Percentiles rank a stretch among this genome's conserved stretches.
Conservation (phyloP, 1,140 invertebrate species). For the Acyrthosiphon pisum region DNA sequence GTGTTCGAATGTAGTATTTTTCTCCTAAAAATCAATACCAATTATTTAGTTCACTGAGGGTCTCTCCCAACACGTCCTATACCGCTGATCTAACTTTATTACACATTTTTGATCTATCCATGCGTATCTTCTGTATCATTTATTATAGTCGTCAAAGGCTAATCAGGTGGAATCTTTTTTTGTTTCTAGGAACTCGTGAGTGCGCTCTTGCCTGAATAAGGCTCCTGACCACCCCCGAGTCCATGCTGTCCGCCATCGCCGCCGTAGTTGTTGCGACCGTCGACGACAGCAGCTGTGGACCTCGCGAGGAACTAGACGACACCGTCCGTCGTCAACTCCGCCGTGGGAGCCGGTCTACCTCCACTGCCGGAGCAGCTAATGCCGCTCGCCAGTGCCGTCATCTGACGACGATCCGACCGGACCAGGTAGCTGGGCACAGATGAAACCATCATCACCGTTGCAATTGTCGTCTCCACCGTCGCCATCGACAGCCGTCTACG, state of each 20-base stretch:
- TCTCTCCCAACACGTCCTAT: not conserved
- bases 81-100: not conserved
- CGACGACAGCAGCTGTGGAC: not conserved
- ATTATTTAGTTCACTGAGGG: not conserved
- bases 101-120: not conserved
- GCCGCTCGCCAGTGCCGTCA: not conserved
- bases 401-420: not conserved
- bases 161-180: not conserved
- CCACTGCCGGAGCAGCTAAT: not conserved
- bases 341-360: too few species aligned
- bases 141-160: not conserved
- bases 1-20: not conserved
- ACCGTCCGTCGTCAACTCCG: not conserved
- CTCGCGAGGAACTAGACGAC: not conserved
- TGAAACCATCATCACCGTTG: not conserved
- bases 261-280: not conserved
- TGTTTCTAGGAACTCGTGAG: not conserved
- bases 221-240: not conserved
- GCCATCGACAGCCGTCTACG: not conserved
- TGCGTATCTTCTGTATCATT: not conserved
- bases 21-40: not conserved
- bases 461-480: not conserved
- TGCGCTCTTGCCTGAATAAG: not conserved
- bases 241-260: not conserved
- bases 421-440: slow-evolving; percentile 24